Percentiles rank a stretch among this genome's conserved stretches.
Evolutionary conservation across 1,140 invertebrate species (phyloP).

Genomic region (Pteromalus puparum): DNA sequence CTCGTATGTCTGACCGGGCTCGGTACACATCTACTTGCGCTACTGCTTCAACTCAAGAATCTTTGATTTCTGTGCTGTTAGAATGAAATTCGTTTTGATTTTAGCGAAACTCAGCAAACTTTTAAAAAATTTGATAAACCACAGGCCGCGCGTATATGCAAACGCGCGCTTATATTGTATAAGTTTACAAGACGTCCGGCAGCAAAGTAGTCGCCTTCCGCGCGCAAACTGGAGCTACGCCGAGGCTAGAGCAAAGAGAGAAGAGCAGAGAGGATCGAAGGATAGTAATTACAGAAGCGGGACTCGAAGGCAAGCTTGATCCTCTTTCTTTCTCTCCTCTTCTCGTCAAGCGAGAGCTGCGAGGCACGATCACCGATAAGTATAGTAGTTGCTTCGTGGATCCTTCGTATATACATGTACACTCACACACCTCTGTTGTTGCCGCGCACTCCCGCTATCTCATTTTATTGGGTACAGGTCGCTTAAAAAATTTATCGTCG

Average conservation of each 20-base stretch:
- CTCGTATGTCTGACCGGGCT: no score
- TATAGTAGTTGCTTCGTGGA: constrained; percentile 72
- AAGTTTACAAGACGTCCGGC: no score
- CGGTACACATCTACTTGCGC: no score
- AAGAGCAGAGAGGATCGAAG: constrained; percentile 48
- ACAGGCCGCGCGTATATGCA: no score
- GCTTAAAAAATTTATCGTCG: constrained; percentile 69
- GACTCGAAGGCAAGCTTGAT: constrained; percentile 64
- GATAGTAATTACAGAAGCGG: constrained; percentile 75
- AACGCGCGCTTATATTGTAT: no score
- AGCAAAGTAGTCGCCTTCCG: not conserved
- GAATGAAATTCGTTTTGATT: no score
- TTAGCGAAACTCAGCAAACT: no score
- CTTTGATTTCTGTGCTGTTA: no score
- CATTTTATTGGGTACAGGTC: constrained; percentile 71
- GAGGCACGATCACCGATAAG: constrained; percentile 74
- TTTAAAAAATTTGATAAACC: no score
- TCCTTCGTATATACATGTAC: constrained; percentile 44
- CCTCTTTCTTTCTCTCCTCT: constrained; percentile 46
- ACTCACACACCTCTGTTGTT: not conserved
- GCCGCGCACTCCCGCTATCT: constrained; percentile 70
- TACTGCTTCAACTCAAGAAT: no score
- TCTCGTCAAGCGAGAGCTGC: constrained; percentile 64
- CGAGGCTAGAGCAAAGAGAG: constrained; percentile 27
- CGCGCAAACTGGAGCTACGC: constrained; percentile 56